A percentile compares a stretch with the other conserved stretches of the same genome.
These are phyloP conservation scores for Agrochola lota DNA, from an alignment of 2,888 invertebrate genomes.

Conservation along the genomic window DNA sequence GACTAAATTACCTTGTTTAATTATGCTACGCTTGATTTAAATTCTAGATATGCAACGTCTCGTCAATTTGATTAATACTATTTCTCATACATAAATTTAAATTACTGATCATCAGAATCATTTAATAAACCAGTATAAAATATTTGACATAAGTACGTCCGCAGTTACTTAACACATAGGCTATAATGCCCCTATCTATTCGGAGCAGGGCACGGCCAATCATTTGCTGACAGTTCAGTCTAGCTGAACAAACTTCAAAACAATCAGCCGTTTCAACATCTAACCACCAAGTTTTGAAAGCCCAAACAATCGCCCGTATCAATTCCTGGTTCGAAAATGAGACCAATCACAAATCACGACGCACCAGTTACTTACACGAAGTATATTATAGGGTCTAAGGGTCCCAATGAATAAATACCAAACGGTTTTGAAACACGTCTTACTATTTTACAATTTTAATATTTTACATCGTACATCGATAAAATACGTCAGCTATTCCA, in stretches of 20 bases:
- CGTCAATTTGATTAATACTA: slow-evolving; percentile 1
- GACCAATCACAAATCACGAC: slow-evolving; percentile 56
- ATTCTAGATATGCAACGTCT: slow-evolving; percentile 7
- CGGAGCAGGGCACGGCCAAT: not conserved
- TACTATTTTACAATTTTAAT: too few relatives aligned
- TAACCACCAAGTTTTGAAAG: slow-evolving; percentile 51
- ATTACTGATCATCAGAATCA: not conserved
- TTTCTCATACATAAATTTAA: slow-evolving; percentile 14
- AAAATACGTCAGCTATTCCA: slow-evolving; percentile 45
- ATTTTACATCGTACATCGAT: slow-evolving; percentile 54
- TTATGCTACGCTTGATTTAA: slow-evolving; percentile 25
- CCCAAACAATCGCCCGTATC: slow-evolving; percentile 31
- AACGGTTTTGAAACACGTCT: slow-evolving; percentile 33
- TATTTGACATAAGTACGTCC: not conserved
- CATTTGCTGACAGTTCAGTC: slow-evolving; percentile 8
- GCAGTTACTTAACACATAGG: not conserved
- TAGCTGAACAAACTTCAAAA: slow-evolving; percentile 38
- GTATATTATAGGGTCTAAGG: slow-evolving; percentile 41
- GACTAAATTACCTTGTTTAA: slow-evolving; percentile 29
- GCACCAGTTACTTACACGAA: slow-evolving; percentile 49
- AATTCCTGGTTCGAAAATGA: slow-evolving; percentile 43
- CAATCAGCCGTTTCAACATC: slow-evolving; percentile 56
- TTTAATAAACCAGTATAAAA: not conserved
- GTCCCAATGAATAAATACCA: slow-evolving; percentile 36
- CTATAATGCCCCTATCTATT: not conserved